Conservation (phyloP, 2,113 vertebrate genomes). For the Thamnophis sirtalis region DNA sequence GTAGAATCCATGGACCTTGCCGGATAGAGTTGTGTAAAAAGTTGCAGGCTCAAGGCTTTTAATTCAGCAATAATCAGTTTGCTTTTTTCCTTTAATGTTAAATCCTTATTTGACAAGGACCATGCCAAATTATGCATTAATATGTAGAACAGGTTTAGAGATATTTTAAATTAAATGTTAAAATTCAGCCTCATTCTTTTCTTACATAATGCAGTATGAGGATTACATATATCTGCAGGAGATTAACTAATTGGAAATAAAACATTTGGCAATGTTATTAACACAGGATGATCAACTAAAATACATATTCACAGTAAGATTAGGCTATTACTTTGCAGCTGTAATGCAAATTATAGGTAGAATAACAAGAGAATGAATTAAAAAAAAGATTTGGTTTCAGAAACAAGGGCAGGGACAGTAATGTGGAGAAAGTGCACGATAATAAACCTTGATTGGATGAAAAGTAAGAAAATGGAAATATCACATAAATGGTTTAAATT, state of each 20-base stretch:
- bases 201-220: constrained; percentile 19
- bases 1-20: neutral
- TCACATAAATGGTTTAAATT: neutral
- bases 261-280: constrained; percentile 32
- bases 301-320: constrained; percentile 2
- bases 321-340: neutral
- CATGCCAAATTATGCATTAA: constrained; percentile 27
- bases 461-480: neutral
- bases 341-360: constrained; percentile 1
- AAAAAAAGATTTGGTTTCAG: neutral
- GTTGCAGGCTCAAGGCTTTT: constrained; percentile 16
- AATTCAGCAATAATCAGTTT: constrained; percentile 25
- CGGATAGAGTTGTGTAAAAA: constrained; percentile 12
- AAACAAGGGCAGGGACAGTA: neutral
- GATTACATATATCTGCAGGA: constrained; percentile 33
- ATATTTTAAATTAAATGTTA: constrained; percentile 45
- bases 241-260: constrained; percentile 45
- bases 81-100: constrained; percentile 11
- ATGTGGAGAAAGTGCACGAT: neutral
- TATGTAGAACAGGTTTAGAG: constrained; percentile 32
- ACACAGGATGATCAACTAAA: constrained; percentile 25
- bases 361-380: constrained; percentile 17
- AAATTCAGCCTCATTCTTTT: constrained; percentile 34
- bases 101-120: constrained; percentile 23
- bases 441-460: neutral